These are phyloP conservation scores for Netelia melanura DNA, from an alignment of 2,888 invertebrate species.

Conservation along the genomic window DNA sequence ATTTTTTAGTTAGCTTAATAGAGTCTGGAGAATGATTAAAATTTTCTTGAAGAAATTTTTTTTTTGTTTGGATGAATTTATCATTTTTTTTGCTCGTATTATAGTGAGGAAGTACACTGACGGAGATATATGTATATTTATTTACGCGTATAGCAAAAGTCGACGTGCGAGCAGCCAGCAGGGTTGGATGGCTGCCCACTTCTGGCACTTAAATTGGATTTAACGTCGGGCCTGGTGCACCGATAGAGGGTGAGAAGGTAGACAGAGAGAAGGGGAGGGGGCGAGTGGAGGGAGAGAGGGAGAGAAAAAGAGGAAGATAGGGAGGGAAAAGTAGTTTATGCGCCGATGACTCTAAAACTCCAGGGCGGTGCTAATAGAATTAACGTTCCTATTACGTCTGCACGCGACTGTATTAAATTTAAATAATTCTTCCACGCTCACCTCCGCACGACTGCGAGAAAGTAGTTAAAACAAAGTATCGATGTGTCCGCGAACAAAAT, in stretches of 20 bases:
- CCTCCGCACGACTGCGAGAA: no score
- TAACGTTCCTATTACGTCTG: conserved; percentile 76
- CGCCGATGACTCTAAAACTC: conserved; percentile 73
- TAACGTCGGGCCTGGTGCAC: conserved; percentile 52
- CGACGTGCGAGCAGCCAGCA: conserved; percentile 48
- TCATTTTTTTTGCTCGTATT: not conserved
- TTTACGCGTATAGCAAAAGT: conserved; percentile 38
- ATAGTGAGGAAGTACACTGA: not conserved
- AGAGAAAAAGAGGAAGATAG: conserved; percentile 11
- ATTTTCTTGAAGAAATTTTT: no score
- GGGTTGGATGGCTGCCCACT: conserved; percentile 67
- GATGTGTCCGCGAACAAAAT: not conserved
- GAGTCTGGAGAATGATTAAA: no score
- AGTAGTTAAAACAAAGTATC: not conserved
- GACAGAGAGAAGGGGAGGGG: conserved; percentile 24
- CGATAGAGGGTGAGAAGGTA: conserved; percentile 6
- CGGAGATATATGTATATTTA: not conserved
- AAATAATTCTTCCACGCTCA: conserved; percentile 68
- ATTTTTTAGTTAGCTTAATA: no score
- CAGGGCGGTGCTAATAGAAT: conserved; percentile 74
- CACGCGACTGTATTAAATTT: conserved; percentile 75
- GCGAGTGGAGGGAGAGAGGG: conserved; percentile 1
- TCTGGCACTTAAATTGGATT: conserved; percentile 69
- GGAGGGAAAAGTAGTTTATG: conserved; percentile 72
- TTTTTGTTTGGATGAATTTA: not conserved